phyloP scores from a whole-genome alignment of 2,797 vertebrate species.

The Coracias cyanogaster region DNA sequence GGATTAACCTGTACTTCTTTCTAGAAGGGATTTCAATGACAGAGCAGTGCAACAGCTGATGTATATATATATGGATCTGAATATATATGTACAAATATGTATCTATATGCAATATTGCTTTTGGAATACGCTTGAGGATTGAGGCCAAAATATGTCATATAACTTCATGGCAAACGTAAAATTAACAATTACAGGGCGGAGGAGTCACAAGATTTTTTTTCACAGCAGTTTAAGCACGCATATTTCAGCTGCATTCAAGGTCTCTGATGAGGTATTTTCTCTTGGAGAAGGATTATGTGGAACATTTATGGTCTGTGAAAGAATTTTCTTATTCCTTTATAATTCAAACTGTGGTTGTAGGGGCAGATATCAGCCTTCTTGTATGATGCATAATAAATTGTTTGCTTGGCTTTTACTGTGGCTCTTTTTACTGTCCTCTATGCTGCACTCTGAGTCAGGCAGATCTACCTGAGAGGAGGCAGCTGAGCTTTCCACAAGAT shows the following conservation, averaged over 20 bases:
- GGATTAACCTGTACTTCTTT: too few species aligned
- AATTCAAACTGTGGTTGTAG: background rate
- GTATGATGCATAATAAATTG: background rate
- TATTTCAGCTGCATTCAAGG: background rate
- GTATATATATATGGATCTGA: too few species aligned
- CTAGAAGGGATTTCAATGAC: too few species aligned
- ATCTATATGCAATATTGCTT: too few species aligned
- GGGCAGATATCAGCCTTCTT: background rate
- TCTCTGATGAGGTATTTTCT: background rate
- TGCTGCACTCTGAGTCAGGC: background rate
- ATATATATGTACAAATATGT: too few species aligned
- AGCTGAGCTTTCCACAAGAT: background rate
- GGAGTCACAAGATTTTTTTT: background rate
- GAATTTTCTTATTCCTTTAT: background rate
- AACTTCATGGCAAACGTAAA: background rate
- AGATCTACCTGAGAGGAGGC: background rate
- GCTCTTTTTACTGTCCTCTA: background rate
- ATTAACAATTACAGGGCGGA: background rate
- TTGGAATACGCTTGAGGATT: background rate
- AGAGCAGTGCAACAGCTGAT: too few species aligned
- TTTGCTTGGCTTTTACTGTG: background rate
- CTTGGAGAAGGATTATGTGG: background rate
- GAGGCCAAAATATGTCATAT: background rate
- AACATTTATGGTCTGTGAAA: background rate
- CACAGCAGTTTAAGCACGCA: background rate